phyloP scores from a whole-genome alignment of 2,797 vertebrate genomes.

The Babyrousa celebensis region DNA sequence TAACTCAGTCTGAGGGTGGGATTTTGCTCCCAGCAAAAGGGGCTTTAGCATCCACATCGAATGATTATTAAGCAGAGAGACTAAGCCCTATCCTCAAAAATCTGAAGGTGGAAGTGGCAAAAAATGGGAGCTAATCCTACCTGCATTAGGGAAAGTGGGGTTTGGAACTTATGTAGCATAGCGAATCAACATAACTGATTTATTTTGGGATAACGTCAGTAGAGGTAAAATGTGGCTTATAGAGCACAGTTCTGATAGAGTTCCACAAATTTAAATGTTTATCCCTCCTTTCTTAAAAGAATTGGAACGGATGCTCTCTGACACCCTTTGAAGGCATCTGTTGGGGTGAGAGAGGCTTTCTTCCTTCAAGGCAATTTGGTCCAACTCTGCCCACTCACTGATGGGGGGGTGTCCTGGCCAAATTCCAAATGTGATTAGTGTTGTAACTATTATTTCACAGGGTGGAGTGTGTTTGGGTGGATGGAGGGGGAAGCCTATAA shows the following conservation, averaged over 20 bases:
- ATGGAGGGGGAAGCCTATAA: slow-evolving; percentile 78
- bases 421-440: slow-evolving; percentile 73
- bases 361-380: slow-evolving; percentile 53
- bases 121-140: background rate
- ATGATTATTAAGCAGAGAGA: background rate
- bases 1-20: background rate
- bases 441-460: slow-evolving; percentile 66
- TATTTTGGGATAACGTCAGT: background rate
- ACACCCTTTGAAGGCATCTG: background rate
- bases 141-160: background rate
- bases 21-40: background rate
- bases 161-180: background rate
- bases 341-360: background rate
- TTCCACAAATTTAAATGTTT: background rate
- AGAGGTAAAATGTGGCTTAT: background rate
- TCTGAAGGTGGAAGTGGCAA: background rate
- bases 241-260: background rate
- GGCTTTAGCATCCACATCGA: background rate
- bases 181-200: background rate
- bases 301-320: background rate
- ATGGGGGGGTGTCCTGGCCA: slow-evolving; percentile 47
- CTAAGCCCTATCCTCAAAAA: slow-evolving; percentile 18
- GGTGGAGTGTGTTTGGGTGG: slow-evolving; percentile 74
- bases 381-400: slow-evolving; percentile 51
- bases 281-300: background rate